Base-by-base conservation (phyloP, 2,113 vertebrate genomes). In the Poeciliopsis turrubarensis region DNA sequence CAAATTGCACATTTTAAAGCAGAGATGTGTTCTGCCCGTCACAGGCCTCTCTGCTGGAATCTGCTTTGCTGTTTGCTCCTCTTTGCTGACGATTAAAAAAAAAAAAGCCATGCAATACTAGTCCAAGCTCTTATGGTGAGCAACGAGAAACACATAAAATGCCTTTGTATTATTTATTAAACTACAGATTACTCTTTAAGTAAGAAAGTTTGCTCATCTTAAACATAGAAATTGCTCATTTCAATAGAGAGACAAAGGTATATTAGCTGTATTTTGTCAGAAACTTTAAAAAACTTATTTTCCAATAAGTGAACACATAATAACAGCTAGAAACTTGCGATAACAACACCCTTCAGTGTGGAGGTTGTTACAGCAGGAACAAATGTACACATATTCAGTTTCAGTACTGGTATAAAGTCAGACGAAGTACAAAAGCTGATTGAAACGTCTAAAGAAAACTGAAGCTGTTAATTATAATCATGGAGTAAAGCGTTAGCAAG, bases 1-100 rank as follows among this genome's bases (percentile, higher is more conserved):
- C 83, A 93, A 91, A 94, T 92, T 83, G 89, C 77, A 77, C 79
- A 83, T 89, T 67, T 79, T 83, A 78, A 86, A 87, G 79, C 80
- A 80, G 75, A 82, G 65, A 83, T 72, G 69, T 84, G 77, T 80
- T 87, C 73, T 68, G 80, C 71, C 84, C 75, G 87, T 87, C 80
- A 90, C 60, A 4, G 64, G 57, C 83, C 29, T 65, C 60, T 57
- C 74, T 76, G 63, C 73, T 85, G 83, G 78, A 92, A 91, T 89
- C 85, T 83, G 75, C 60, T 87, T 76, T 65, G 27, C 69, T 76
- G 71, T 70, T 37, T 83, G 77, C 77, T 72, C 34, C 60, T 71
- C 73, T 81, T 70, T 68, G 62, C n/a, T 65, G 34, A 82, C 60
- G 70, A 12, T 37, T 34, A 12, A 60, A 74, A 82, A 81, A 75